Evolutionary conservation across 2,113 vertebrate genomes (phyloP), one percentile per base, ranked within the genome.

Genomic region (Campylomormyrus numenius): DNA sequence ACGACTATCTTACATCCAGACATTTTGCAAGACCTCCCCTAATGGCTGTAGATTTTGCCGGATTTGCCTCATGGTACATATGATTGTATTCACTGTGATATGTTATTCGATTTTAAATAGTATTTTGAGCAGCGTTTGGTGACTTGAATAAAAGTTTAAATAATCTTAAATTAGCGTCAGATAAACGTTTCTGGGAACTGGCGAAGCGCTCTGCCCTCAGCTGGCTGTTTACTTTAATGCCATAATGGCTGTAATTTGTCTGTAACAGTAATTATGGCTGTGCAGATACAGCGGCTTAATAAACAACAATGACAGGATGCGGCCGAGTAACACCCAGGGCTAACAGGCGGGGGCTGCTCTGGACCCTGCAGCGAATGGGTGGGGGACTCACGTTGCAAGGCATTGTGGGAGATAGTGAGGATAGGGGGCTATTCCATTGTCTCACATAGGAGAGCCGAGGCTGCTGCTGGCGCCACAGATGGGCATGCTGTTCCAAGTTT

Each of bases 291-390:
- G n/a, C 0, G 56, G 39, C 31, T n/a, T 88, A 62, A 45, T 88
- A n/a, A 31, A 62, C 42, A n/a, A 62, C 87, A 88, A 45, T 88
- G 52, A 42, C 87, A 88, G 87, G 87, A 66, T 66, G 21, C 53
- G 3, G 87, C 15, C 1, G 53, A 88, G 56, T 45, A 66, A 58
- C 87, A 45, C 39, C 87, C 53, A n/a, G 52, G 39, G 39, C 13
- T 56, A 87, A 49, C 15, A 52, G 85, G 49, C 49, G 27, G 48
- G 50, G 85, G 49, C 49, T 87, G n/a, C 31, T 39, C 15, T 52
- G 17, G 49, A 87, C 27, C 85, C 15, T 49, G 48, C 31, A 87
- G 48, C 15, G 31, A 53, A 85, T 80, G 49, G 85, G 85, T 53
- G 85, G 85, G 24, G 48, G 48, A 24, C 50, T 53, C 48, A 53